A percentile compares a stretch with the other conserved stretches of the same genome.
Conservation (phyloP, 2,888 invertebrate genomes). For the Melanchra persicariae region DNA sequence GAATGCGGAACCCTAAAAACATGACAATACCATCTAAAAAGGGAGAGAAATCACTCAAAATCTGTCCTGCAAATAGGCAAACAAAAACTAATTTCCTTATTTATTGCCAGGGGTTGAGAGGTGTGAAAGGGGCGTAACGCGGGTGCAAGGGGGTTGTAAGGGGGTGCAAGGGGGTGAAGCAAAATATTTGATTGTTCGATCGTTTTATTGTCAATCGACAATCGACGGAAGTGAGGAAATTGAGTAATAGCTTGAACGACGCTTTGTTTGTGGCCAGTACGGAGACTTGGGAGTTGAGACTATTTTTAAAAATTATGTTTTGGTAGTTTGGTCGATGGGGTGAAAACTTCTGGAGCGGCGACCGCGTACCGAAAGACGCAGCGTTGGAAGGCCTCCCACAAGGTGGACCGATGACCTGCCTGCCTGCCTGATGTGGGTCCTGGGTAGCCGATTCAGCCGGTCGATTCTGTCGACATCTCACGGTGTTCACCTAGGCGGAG, state of each 20-base stretch:
- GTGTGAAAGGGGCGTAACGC: conserved; percentile 16
- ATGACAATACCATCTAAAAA: conserved; percentile 41
- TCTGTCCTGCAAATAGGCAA: conserved; percentile 51
- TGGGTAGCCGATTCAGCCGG: too few relatives aligned
- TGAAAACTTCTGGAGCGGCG: too few relatives aligned
- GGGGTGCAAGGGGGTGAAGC: conserved; percentile 45
- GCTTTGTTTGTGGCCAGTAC: conserved; percentile 68
- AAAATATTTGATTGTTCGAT: conserved; percentile 81
- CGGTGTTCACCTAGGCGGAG: too few relatives aligned
- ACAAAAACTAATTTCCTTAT: conserved; percentile 68
- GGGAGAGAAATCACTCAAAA: conserved; percentile 56
- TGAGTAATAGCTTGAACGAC: conserved; percentile 80
- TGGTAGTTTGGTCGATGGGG: too few relatives aligned
- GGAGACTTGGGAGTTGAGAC: conserved; percentile 46
- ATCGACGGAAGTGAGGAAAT: conserved; percentile 81
- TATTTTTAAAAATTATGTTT: background rate
- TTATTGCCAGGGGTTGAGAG: conserved; percentile 54
- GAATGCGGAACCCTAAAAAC: conserved; percentile 7
- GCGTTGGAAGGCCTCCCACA: too few relatives aligned
- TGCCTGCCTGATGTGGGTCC: too few relatives aligned
- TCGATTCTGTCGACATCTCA: too few relatives aligned
- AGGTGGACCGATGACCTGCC: too few relatives aligned
- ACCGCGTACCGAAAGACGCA: too few relatives aligned
- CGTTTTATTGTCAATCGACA: conserved; percentile 80
- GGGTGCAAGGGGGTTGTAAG: background rate